Percentiles rank a stretch among this genome's conserved stretches.
These are phyloP conservation scores for Helicolenus hilgendorfi DNA, from an alignment of 2,797 vertebrate genomes.

Conservation along the genomic window DNA sequence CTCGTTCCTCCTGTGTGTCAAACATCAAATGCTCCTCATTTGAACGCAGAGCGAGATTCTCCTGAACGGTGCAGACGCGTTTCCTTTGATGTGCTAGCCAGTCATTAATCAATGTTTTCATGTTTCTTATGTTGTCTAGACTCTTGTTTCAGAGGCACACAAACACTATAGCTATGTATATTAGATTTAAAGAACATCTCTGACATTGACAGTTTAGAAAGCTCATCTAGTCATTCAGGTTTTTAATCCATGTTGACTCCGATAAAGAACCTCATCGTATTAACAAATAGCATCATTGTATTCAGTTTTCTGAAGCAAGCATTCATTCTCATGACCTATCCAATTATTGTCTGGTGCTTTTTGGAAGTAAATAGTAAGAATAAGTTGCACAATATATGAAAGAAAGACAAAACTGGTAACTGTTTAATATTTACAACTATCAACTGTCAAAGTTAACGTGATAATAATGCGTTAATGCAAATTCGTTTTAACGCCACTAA, in stretches of 20 bases:
- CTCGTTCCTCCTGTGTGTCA: conserved; percentile 34
- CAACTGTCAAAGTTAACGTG: too few relatives aligned
- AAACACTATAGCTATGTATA: not conserved
- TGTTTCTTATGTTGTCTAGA: conserved; percentile 37
- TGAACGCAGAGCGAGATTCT: conserved; percentile 23
- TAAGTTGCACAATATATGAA: not conserved
- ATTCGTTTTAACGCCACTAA: too few relatives aligned
- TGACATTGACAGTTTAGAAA: not conserved
- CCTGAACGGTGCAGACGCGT: conserved; percentile 1
- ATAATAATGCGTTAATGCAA: too few relatives aligned
- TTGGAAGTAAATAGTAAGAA: not conserved
- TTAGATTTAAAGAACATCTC: not conserved
- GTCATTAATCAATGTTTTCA: conserved; percentile 43
- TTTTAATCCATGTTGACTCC: not conserved
- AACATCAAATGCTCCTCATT: conserved; percentile 69
- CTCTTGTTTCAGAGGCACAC: conserved; percentile 9
- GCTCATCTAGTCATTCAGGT: not conserved
- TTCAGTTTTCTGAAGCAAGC: not conserved
- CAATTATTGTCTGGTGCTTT: too few relatives aligned
- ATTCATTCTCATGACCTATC: not conserved
- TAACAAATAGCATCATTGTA: not conserved
- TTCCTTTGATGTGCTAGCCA: conserved; percentile 56
- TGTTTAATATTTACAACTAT: not conserved
- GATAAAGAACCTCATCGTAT: not conserved
- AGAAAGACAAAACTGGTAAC: not conserved